Evolutionary conservation across 1,140 invertebrate genomes (phyloP).

Genomic region (Drosophila tsacasi): DNA sequence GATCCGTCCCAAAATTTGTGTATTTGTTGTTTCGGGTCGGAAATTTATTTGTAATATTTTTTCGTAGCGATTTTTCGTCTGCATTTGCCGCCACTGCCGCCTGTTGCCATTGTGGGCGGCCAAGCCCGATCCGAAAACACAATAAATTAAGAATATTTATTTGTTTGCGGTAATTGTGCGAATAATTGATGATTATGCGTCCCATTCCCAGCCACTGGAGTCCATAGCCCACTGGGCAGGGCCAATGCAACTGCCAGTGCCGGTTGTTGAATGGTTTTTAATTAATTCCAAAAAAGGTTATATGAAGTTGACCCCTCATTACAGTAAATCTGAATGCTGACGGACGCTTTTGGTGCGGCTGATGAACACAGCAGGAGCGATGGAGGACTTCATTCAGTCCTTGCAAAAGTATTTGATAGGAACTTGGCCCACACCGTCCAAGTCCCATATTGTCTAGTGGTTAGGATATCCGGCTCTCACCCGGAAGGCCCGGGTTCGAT

Average conservation of each 20-base stretch:
- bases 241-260: constrained; percentile 36
- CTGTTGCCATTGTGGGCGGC: constrained; percentile 63
- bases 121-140: constrained; percentile 66
- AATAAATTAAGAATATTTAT: constrained; percentile 83
- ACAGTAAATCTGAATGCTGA: constrained; percentile 31
- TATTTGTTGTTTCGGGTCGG: constrained; percentile 66
- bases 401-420: not conserved
- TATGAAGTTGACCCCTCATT: constrained; percentile 59
- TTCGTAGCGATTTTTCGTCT: constrained; percentile 56
- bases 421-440: constrained; percentile 86
- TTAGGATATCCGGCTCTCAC: constrained; percentile 94
- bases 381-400: no score
- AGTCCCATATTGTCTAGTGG: constrained; percentile 89
- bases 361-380: not conserved
- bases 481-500: constrained; percentile 94
- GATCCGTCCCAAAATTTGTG: constrained; percentile 31
- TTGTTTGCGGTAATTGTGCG: constrained; percentile 81
- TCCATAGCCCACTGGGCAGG: constrained; percentile 11
- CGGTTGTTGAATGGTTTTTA: constrained; percentile 64
- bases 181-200: constrained; percentile 81
- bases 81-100: constrained; percentile 26
- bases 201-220: constrained; percentile 49
- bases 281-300: constrained; percentile 62
- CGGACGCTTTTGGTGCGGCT: not conserved
- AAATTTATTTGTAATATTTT: constrained; percentile 82